These are phyloP conservation scores for Acleris sparsana DNA, from an alignment of 2,888 invertebrate species.

Conservation along the genomic window DNA sequence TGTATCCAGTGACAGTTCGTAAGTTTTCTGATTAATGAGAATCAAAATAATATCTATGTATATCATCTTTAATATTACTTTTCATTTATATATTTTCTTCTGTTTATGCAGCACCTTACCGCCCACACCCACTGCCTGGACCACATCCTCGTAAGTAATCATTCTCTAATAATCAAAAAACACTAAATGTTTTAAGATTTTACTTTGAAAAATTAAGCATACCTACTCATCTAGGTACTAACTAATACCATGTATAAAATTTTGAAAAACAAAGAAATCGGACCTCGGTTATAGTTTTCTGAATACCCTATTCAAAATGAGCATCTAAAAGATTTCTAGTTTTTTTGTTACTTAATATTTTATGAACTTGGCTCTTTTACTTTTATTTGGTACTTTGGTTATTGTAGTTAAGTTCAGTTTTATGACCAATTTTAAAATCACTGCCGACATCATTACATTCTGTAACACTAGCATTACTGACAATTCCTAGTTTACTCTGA, in stretches of 20 bases:
- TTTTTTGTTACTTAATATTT: no score
- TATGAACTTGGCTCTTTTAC: neutral
- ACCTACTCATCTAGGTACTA: no score
- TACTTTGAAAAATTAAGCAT: neutral
- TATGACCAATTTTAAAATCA: neutral
- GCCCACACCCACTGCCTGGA: constrained; percentile 54
- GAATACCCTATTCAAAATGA: no score
- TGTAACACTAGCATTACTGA: no score
- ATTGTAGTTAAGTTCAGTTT: neutral
- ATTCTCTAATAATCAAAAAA: neutral
- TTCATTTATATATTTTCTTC: neutral
- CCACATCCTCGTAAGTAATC: constrained; percentile 68
- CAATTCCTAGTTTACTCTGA: no score
- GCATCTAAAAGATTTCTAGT: no score
- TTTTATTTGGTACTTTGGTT: neutral
- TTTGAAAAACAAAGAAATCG: no score
- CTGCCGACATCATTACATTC: neutral
- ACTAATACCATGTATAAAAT: no score
- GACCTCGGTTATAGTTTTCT: no score
- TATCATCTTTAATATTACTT: neutral
- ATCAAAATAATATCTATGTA: neutral
- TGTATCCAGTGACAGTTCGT: no score
- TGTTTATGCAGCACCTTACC: constrained; percentile 37
- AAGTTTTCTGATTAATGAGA: no score
- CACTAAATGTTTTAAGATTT: constrained; percentile 13